Evolutionary conservation across 2,797 vertebrate species (phyloP), one percentile per base, ranked within the genome.

Genomic region (Acridotheres tristis): DNA sequence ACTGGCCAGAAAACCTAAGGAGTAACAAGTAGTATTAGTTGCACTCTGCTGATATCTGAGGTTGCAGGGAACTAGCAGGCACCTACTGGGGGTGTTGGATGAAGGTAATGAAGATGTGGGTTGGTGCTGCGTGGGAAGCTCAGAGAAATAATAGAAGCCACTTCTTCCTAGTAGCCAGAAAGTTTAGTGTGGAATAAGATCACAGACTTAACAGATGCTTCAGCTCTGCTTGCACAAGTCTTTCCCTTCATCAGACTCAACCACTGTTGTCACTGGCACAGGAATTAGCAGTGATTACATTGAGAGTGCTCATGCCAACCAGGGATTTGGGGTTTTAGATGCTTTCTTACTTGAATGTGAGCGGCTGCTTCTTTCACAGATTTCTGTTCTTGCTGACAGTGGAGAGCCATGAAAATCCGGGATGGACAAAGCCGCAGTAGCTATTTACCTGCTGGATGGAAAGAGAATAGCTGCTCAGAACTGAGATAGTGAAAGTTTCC

Each of bases 111-210:
- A 67, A 73, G 54, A 55, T 14, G 1, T 45, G 66, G 54, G 62
- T 88, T 81, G 59, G 47, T 78, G 87, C 32, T 63, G 76, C 1
- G 29, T 73, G 83, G 88, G 85, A 81, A 75, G 79, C 72, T 91
- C 2, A 1, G 50, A 85, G 74, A 54, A 62, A 65, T 80, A 88
- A 73, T 29, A 83, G 81, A 89, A 94, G 62, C 58, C 81, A 76
- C 81, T 88, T 80, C 79, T 91, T 92, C 87, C 85, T 65, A 16
- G 69, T 88, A 80, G 72, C 89, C 3, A 22, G 75, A 77, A 95
- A 80, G 76, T 94, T 94, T 80, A 81, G 47, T 40, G 76, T 93
- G 89, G 78, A 68, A n/a, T 78, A 71, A 91, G 81, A 72, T 91
- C 76, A 42, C 63, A 93, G 75, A 16, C 51, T 73, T 69, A 84